Conservation (phyloP, 2,797 vertebrate genomes). For the Phaenicophaeus curvirostris region DNA sequence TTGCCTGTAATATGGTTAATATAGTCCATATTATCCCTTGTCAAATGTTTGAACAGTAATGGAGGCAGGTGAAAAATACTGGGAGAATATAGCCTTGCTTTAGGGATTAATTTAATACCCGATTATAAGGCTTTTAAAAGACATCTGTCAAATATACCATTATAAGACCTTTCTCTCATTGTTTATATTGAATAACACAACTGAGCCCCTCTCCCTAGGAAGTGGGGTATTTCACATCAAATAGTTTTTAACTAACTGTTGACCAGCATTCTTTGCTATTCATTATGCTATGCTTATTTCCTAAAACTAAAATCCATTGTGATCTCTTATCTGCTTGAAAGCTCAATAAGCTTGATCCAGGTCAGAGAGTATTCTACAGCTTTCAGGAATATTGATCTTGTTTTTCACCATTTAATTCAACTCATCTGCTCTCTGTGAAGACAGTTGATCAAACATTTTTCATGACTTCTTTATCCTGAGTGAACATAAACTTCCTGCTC, state of each 20-base stretch:
- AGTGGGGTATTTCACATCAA: neutral
- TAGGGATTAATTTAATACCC: neutral
- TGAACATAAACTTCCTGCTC: neutral
- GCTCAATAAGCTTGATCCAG: neutral
- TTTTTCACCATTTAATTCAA: neutral
- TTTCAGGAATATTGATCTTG: constrained; percentile 20
- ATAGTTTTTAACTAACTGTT: neutral
- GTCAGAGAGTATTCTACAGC: constrained; percentile 3
- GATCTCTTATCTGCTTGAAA: constrained; percentile 1
- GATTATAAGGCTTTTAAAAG: neutral
- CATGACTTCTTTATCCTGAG: neutral
- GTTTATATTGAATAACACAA: neutral
- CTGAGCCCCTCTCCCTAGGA: neutral
- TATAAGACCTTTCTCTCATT: neutral
- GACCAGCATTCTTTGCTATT: neutral
- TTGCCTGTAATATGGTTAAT: neutral
- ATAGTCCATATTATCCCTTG: neutral
- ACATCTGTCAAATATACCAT: neutral
- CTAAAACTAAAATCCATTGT: constrained; percentile 1
- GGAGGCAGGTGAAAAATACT: neutral
- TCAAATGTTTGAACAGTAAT: neutral
- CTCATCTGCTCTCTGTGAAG: neutral
- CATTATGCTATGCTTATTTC: neutral
- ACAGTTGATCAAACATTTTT: neutral
- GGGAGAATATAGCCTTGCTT: neutral